phyloP scores from a whole-genome alignment of 2,797 vertebrate genomes.

The Sardinella longiceps region DNA sequence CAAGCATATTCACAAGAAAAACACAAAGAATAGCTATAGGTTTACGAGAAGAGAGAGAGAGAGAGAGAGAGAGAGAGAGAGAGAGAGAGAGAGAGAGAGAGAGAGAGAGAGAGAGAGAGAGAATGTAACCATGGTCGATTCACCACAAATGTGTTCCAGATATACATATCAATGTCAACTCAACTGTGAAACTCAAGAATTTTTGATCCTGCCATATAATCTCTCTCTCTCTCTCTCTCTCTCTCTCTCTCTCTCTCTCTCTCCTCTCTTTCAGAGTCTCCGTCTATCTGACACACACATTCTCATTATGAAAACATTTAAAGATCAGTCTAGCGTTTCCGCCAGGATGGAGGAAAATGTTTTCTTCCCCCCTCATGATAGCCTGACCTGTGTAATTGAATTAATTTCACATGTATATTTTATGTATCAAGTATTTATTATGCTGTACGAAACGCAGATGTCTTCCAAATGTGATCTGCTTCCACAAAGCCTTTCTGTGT shows the following conservation, averaged over 20 bases:
- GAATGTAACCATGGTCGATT: background rate
- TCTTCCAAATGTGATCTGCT: background rate
- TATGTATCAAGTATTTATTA: constrained; percentile 5
- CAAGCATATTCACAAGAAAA: background rate
- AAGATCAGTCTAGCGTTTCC: background rate
- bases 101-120: background rate
- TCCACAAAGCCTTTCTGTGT: background rate
- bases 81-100: background rate
- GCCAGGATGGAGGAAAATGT: background rate
- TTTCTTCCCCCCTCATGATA: background rate
- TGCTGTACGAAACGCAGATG: background rate
- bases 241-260: constrained; percentile 1
- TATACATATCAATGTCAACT: background rate
- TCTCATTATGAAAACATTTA: constrained; percentile 19
- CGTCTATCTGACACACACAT: background rate
- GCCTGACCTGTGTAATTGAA: constrained; percentile 7
- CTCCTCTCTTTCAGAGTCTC: background rate
- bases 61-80: background rate
- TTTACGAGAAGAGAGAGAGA: background rate
- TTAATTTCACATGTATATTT: constrained; percentile 11
- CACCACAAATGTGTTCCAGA: constrained; percentile 7
- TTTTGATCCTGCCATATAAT: background rate
- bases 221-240: background rate
- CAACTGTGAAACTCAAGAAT: constrained; percentile 18
- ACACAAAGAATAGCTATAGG: constrained; percentile 5